Evolutionary conservation across 2,797 vertebrate genomes (phyloP).

Genomic region (Ispidina picta): DNA sequence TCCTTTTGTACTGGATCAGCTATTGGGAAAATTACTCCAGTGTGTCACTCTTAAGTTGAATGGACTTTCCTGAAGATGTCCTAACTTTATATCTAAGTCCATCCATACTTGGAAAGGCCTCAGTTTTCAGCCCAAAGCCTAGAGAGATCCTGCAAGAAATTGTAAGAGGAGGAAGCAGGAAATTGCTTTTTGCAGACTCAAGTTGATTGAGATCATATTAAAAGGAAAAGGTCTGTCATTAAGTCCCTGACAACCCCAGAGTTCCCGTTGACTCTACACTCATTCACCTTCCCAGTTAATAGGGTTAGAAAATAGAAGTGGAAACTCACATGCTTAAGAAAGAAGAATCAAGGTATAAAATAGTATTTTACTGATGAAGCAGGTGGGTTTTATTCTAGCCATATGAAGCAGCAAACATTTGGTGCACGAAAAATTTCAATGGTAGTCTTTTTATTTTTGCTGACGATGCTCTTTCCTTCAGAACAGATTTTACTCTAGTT

Average conservation of each 20-base stretch:
- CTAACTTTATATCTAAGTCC: fast-evolving
- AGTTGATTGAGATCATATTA: neutral
- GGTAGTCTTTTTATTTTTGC: neutral
- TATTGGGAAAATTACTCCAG: neutral
- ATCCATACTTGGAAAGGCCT: neutral
- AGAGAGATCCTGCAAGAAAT: neutral
- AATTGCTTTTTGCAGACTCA: neutral
- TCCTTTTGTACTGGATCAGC: neutral
- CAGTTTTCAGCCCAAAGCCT: neutral
- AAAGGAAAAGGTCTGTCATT: neutral
- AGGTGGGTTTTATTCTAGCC: neutral
- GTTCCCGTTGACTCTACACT: fast-evolving
- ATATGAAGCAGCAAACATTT: neutral
- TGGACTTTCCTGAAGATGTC: neutral
- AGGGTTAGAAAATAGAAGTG: neutral
- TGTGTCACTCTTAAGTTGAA: neutral
- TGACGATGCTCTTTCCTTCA: neutral
- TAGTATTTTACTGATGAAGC: neutral
- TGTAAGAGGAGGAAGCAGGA: neutral
- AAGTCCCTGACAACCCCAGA: neutral
- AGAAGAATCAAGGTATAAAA: neutral
- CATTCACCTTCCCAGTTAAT: neutral
- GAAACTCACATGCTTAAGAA: neutral
- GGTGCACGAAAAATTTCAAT: neutral
- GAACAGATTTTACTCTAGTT: neutral